Percentiles rank a stretch among this genome's conserved stretches.
phyloP scores from a whole-genome alignment of 37 sponge, comb jelly and placozoan genomes.

The Lycopodina hypogea region DNA sequence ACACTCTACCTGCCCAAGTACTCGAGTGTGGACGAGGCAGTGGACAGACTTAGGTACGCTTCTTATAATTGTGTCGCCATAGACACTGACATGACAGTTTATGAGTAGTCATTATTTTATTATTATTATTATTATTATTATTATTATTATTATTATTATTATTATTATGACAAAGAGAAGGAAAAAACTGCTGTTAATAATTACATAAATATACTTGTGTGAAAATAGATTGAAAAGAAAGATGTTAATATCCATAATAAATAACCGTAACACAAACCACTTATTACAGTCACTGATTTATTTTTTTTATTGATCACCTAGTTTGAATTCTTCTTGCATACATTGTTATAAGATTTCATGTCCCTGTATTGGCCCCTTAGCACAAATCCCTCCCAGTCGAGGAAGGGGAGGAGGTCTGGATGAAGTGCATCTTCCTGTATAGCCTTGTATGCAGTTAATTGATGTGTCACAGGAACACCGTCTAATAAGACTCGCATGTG shows the following conservation, averaged over 20 bases:
- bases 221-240: not conserved
- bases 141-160: not conserved
- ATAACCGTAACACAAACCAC: too few relatives aligned
- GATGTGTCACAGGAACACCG: slow-evolving; percentile 28
- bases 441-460: not conserved
- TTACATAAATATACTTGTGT: not conserved
- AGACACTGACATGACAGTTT: slow-evolving; percentile 77
- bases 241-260: not conserved
- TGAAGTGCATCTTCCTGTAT: not conserved
- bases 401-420: slow-evolving; percentile 23
- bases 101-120: not conserved
- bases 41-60: slow-evolving; percentile 76
- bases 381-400: slow-evolving; percentile 27
- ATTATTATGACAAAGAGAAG: not conserved
- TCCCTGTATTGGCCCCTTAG: slow-evolving; percentile 29
- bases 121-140: not conserved
- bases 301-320: too few relatives aligned
- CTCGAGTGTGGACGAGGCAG: slow-evolving; percentile 69
- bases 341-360: slow-evolving; percentile 18
- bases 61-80: slow-evolving; percentile 90
- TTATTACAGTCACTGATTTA: too few relatives aligned
- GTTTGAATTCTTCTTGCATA: not conserved
- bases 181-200: not conserved
- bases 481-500: slow-evolving; percentile 54
- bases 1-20: slow-evolving; percentile 86